Evolutionary conservation across 2,797 vertebrate genomes (phyloP), one percentile per base, ranked within the genome.

Genomic region (Takifugu rubripes): DNA sequence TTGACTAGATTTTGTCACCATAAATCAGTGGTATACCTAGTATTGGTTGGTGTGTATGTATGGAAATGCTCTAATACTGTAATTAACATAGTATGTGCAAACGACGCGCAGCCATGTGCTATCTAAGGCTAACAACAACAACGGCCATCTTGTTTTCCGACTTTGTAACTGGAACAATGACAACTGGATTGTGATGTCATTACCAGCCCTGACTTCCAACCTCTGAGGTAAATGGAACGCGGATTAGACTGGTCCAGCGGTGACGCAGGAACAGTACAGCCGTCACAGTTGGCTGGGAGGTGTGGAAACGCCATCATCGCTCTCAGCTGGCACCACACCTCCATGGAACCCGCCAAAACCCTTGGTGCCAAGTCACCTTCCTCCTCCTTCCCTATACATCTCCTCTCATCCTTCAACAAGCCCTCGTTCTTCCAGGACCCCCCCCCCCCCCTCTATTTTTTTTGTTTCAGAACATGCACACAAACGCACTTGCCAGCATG

Each of bases 381-480:
- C 52, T 62, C 62, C 48, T 70, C 56, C 58, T 69, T 56, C 63
- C 50, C 59, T 58, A 43, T 66, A 52, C 58, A 54, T 55, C 43
- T 45, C 66, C 52, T 49, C 63, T 57, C 61, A 54, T 55, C 53
- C 50, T 48, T 53, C 42, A 4, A 15, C 56, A 58, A 56, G 14
- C 61, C 64, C 12, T 4, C 55, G 64, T 57, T 72, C 70, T 75
- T 63, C 70, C 71, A 72, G 15, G 6, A n/a, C n/a, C 15, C n/a
- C 15, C 17, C 5, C 5, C n/a, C 8, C n/a, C 0, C 17, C 7
- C 2, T 71, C 72, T 67, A 51, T 65, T 75, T 71, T 78, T 81
- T 70, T 72, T 56, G 55, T 63, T 83, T 75, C 79, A 84, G 80
- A 86, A 78, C 84, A 87, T 80, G 82, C 86, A 78, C 86, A 74